phyloP scores from a whole-genome alignment of 2,113 vertebrate genomes.

The Melanostigma gelatinosum region DNA sequence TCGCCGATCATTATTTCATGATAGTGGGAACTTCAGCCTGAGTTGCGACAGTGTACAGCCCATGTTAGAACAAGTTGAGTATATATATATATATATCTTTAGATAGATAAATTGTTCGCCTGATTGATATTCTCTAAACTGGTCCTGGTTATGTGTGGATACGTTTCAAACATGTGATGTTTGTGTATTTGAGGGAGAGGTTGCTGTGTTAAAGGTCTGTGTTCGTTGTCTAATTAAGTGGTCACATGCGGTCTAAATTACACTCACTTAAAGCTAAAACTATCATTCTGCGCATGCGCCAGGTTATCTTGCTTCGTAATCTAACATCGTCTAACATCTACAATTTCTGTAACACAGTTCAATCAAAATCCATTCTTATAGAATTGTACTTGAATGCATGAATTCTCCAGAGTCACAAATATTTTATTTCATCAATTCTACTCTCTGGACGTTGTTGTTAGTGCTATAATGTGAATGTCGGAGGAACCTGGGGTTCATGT shows the following conservation, averaged over 20 bases:
- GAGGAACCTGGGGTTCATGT: background rate
- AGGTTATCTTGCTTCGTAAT: background rate
- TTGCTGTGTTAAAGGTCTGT: background rate
- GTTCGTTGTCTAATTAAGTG: background rate
- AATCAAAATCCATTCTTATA: background rate
- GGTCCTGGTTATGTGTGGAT: background rate
- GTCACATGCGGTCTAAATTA: background rate
- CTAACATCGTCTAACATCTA: background rate
- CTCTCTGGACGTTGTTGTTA: background rate
- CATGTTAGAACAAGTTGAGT: background rate
- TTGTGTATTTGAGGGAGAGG: background rate
- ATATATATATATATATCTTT: background rate
- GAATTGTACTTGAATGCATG: background rate
- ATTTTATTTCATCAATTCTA: background rate
- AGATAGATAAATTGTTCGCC: background rate
- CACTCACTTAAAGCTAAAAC: background rate
- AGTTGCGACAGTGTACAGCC: background rate
- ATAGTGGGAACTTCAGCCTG: background rate
- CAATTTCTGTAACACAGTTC: background rate
- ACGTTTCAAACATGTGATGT: background rate
- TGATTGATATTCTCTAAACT: background rate
- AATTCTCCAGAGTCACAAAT: background rate
- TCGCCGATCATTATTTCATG: fast-evolving
- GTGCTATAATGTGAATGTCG: background rate
- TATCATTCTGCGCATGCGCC: background rate